Conservation (phyloP, 2,888 invertebrate genomes). For the Limenitis arthemis region DNA sequence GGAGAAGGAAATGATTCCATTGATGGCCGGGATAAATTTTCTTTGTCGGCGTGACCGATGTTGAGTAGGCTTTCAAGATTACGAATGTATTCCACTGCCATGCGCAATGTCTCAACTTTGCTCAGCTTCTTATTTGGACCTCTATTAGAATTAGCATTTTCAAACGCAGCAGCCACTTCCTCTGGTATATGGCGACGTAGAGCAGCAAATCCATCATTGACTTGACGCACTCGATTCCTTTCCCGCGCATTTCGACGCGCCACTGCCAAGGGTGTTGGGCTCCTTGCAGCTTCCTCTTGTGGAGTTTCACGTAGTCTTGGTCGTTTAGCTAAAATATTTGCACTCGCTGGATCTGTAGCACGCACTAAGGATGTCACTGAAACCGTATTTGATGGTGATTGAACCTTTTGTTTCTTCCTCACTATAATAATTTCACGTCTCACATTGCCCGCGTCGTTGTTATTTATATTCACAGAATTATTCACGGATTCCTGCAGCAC, state of each 20-base stretch:
- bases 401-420: slow-evolving; percentile 63
- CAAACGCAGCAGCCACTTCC: slow-evolving; percentile 81
- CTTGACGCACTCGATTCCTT: slow-evolving; percentile 93
- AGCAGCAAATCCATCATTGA: slow-evolving; percentile 92
- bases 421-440: slow-evolving; percentile 69
- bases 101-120: slow-evolving; percentile 90
- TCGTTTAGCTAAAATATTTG: slow-evolving; percentile 46
- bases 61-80: slow-evolving; percentile 83
- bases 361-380: slow-evolving; percentile 62
- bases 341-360: slow-evolving; percentile 43
- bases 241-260: slow-evolving; percentile 93
- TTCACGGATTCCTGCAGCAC: slow-evolving; percentile 76
- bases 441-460: slow-evolving; percentile 48
- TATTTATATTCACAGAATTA: slow-evolving; percentile 70
- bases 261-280: slow-evolving; percentile 85
- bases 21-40: slow-evolving; percentile 50
- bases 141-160: slow-evolving; percentile 75
- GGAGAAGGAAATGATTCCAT: slow-evolving; percentile 68
- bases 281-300: slow-evolving; percentile 57
- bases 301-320: slow-evolving; percentile 55
- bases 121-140: slow-evolving; percentile 84
- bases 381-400: slow-evolving; percentile 48
- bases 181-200: slow-evolving; percentile 89
- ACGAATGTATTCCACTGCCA: slow-evolving; percentile 92
- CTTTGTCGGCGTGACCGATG: slow-evolving; percentile 74